A percentile compares a stretch with the other conserved stretches of the same genome.
Conservation (phyloP, 2,888 invertebrate genomes). For the Helleia helle region DNA sequence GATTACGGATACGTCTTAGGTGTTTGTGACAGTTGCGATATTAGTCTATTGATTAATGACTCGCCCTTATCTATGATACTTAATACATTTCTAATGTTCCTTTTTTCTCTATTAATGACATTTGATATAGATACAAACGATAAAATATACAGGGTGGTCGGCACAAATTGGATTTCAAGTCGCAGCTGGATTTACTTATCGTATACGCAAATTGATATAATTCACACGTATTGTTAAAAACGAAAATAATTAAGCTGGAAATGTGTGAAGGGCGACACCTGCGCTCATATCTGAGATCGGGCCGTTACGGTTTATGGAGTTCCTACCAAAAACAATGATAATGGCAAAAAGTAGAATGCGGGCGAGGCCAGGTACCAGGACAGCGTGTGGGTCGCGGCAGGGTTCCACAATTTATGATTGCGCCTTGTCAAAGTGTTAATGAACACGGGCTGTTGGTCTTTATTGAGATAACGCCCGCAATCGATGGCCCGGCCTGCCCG, state of each 20-base stretch:
- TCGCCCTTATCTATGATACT: constrained; percentile 10
- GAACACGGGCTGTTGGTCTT: constrained; percentile 70
- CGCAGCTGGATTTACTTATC: constrained; percentile 59
- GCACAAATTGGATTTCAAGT: constrained; percentile 18
- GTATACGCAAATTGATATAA: constrained; percentile 37
- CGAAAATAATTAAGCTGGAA: constrained; percentile 62
- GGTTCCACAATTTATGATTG: constrained; percentile 71
- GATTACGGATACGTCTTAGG: constrained; percentile 27
- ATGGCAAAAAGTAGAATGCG: constrained; percentile 68
- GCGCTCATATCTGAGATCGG: constrained; percentile 59
- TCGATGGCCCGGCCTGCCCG: constrained; percentile 36
- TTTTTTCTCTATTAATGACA: constrained; percentile 7
- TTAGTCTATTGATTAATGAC: constrained; percentile 30
- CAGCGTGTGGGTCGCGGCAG: constrained; percentile 62
- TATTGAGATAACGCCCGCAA: constrained; percentile 71
- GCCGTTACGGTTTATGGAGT: constrained; percentile 63
- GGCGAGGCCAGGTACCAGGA: constrained; percentile 43
- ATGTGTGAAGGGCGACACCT: constrained; percentile 66
- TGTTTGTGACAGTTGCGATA: constrained; percentile 26
- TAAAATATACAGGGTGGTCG: constrained; percentile 3
- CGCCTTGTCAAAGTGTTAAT: constrained; percentile 70
- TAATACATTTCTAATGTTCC: constrained; percentile 8
- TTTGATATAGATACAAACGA: too few species aligned
- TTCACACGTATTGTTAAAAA: constrained; percentile 35
- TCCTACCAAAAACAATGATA: constrained; percentile 65